Conservation (phyloP, 2,797 vertebrate genomes). For the Pipistrellus nathusii region DNA sequence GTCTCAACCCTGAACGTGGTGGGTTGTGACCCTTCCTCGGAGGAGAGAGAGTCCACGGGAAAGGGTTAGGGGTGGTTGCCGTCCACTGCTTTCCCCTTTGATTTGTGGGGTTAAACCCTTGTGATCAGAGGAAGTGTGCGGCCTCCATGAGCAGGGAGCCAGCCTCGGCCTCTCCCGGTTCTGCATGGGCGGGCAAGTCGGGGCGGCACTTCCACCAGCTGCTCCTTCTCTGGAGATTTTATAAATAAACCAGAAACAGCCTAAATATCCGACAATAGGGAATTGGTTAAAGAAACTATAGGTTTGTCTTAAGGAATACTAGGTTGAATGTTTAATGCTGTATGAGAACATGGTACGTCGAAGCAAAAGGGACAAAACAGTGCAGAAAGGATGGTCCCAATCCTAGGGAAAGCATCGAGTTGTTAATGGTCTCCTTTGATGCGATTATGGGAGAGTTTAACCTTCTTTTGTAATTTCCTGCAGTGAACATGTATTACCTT, state of each 20-base stretch:
- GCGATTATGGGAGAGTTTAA: neutral
- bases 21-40: neutral
- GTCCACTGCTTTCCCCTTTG: neutral
- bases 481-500: neutral
- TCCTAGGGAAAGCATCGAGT: neutral
- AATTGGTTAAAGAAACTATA: neutral
- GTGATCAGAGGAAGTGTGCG: constrained; percentile 2
- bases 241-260: constrained; percentile 3
- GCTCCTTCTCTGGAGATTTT: neutral
- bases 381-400: neutral
- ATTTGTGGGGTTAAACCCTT: neutral
- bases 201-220: fast-evolving
- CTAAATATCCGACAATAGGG: neutral
- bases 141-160: neutral
- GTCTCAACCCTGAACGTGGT: neutral
- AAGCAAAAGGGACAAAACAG: neutral
- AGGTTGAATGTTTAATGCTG: neutral
- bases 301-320: constrained; percentile 51
- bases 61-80: neutral
- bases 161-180: neutral
- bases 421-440: neutral
- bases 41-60: constrained; percentile 9
- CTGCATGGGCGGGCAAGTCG: fast-evolving
- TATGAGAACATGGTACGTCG: neutral
- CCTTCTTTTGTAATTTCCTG: neutral